Evolutionary conservation across 2,797 vertebrate species (phyloP).

Genomic region (Erithacus rubecula): DNA sequence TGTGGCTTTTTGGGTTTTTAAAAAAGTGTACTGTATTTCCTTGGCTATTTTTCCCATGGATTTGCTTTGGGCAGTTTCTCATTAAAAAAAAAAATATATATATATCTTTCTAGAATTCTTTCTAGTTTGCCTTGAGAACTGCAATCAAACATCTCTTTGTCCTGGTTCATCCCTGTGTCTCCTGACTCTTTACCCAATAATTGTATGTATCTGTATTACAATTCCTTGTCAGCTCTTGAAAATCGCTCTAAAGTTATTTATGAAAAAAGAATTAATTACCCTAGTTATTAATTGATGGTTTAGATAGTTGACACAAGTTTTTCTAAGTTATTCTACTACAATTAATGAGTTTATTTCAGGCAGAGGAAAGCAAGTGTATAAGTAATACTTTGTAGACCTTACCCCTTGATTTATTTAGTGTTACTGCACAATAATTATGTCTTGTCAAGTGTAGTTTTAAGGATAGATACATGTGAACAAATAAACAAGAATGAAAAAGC

Average conservation of each 20-base stretch:
- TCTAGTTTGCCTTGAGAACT: background rate
- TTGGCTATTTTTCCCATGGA: background rate
- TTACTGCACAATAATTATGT: background rate
- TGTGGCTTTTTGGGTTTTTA: rapidly evolving
- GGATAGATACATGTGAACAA: background rate
- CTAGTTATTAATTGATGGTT: background rate
- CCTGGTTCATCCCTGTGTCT: background rate
- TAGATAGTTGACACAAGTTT: background rate
- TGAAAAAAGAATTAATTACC: background rate
- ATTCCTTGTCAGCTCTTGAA: background rate
- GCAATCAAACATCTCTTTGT: background rate
- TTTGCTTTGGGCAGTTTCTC: background rate
- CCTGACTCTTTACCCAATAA: background rate
- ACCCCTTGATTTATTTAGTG: background rate
- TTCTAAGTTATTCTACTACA: background rate
- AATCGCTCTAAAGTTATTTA: background rate
- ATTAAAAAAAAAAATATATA: background rate
- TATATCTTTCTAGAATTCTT: background rate
- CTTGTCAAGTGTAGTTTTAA: background rate
- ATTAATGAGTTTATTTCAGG: background rate
- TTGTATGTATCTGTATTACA: background rate
- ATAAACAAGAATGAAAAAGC: background rate
- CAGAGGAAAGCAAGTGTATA: background rate
- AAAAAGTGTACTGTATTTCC: background rate
- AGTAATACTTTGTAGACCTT: background rate